Evolutionary conservation across 2,888 invertebrate genomes (phyloP).

Genomic region (Pheosia tremula): DNA sequence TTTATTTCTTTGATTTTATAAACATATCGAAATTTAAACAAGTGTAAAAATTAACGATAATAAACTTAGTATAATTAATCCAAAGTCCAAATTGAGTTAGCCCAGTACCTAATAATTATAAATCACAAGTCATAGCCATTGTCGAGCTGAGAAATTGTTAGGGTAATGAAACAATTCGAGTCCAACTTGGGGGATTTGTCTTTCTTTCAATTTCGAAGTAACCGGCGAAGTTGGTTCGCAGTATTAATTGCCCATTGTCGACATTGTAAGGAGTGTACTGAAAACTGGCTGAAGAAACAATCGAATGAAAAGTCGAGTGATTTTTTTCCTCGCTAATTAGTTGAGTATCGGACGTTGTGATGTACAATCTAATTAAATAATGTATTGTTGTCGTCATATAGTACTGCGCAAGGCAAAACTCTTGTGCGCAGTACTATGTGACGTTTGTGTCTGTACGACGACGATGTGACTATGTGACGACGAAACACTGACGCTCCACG

Average conservation of each 20-base stretch:
- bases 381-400: no score
- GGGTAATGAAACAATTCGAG: conserved; percentile 25
- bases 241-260: conserved; percentile 36
- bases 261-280: background rate
- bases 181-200: conserved; percentile 41
- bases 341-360: background rate
- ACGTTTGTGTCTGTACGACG: no score
- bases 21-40: no score
- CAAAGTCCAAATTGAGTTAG: conserved; percentile 14
- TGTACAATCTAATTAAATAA: background rate
- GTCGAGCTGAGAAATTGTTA: conserved; percentile 24
- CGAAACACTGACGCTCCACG: no score
- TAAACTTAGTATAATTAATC: conserved; percentile 7
- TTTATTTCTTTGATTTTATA: no score
- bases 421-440: no score
- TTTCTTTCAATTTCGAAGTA: conserved; percentile 41
- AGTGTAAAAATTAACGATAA: background rate
- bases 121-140: conserved; percentile 31
- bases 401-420: no score
- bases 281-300: background rate
- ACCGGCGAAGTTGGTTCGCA: conserved; percentile 26
- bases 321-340: background rate
- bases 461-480: no score
- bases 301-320: background rate
- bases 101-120: conserved; percentile 26